phyloP scores from a whole-genome alignment of 2,888 invertebrate species.

The Drosophila silvestris region DNA sequence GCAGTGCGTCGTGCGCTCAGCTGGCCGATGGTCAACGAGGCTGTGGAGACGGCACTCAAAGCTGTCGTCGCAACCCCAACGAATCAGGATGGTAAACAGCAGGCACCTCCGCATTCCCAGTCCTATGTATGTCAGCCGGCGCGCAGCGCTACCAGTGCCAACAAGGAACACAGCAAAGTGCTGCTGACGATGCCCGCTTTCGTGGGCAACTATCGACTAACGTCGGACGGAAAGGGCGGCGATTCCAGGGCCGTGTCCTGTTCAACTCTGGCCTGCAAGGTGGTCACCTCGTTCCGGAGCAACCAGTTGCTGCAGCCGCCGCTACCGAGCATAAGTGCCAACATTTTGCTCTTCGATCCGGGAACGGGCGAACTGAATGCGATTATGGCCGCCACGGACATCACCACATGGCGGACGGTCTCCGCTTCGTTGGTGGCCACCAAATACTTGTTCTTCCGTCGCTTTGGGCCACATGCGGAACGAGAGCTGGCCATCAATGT shows the following conservation, averaged over 20 bases:
- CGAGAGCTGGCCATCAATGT: conserved; percentile 51
- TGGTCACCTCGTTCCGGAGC: conserved; percentile 85
- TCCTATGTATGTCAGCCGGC: conserved; percentile 80
- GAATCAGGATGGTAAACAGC: neutral
- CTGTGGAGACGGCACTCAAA: conserved; percentile 84
- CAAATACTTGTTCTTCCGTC: conserved; percentile 85
- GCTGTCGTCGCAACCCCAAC: conserved; percentile 59
- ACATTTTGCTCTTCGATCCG: conserved; percentile 85
- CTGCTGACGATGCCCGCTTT: conserved; percentile 86
- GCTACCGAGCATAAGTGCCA: conserved; percentile 85
- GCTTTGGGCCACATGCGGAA: conserved; percentile 58
- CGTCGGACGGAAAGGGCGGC: conserved; percentile 63
- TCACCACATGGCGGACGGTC: conserved; percentile 87
- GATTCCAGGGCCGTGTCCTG: neutral
- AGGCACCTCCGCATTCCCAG: neutral
- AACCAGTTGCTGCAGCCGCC: conserved; percentile 82
- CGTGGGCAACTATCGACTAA: conserved; percentile 83
- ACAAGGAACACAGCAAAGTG: conserved; percentile 69
- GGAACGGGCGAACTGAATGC: conserved; percentile 85
- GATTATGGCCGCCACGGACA: conserved; percentile 86
- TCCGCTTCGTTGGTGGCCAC: conserved; percentile 87
- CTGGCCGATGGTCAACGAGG: conserved; percentile 84
- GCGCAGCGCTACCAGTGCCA: conserved; percentile 76
- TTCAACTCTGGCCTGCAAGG: conserved; percentile 86
- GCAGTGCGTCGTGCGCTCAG: conserved; percentile 83